These are phyloP conservation scores for Drosophila melanosoma DNA, from an alignment of 2,888 invertebrate species.

Conservation along the genomic window DNA sequence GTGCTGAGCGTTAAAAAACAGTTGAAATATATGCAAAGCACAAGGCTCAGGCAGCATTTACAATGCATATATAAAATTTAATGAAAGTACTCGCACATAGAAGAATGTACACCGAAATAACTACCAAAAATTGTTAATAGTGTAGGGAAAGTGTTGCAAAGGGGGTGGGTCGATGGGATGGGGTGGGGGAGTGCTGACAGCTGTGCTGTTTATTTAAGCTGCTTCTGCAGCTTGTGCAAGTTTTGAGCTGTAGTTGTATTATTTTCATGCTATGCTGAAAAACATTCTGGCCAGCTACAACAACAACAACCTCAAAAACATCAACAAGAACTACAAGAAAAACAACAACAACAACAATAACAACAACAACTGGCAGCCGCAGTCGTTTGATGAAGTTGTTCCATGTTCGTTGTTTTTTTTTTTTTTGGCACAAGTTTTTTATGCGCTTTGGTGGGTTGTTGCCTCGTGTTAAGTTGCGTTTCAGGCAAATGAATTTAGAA, in stretches of 20 bases:
- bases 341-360: conserved; percentile 32
- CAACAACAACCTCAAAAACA: conserved; percentile 42
- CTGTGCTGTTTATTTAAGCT: conserved; percentile 70
- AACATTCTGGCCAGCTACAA: conserved; percentile 52
- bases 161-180: conserved; percentile 12
- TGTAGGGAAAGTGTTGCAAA: conserved; percentile 70
- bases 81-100: conserved; percentile 66
- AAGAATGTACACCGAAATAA: conserved; percentile 30
- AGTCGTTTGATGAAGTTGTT: conserved; percentile 76
- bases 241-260: conserved; percentile 50
- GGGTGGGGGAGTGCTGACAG: conserved; percentile 12
- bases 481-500: conserved; percentile 75
- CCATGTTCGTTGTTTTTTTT: conserved; percentile 41
- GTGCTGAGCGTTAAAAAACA: conserved; percentile 43
- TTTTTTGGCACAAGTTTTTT: conserved; percentile 47
- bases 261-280: conserved; percentile 62
- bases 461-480: conserved; percentile 76
- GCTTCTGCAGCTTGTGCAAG: conserved; percentile 49
- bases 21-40: conserved; percentile 72
- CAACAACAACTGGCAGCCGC: conserved; percentile 47
- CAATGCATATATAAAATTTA: conserved; percentile 71
- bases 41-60: conserved; percentile 56
- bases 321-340: conserved; percentile 43
- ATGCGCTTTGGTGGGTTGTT: conserved; percentile 48
- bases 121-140: conserved; percentile 26